A percentile compares a stretch with the other conserved stretches of the same genome.
phyloP scores from a whole-genome alignment of 2,888 invertebrate species.

The Xylocampa areola region DNA sequence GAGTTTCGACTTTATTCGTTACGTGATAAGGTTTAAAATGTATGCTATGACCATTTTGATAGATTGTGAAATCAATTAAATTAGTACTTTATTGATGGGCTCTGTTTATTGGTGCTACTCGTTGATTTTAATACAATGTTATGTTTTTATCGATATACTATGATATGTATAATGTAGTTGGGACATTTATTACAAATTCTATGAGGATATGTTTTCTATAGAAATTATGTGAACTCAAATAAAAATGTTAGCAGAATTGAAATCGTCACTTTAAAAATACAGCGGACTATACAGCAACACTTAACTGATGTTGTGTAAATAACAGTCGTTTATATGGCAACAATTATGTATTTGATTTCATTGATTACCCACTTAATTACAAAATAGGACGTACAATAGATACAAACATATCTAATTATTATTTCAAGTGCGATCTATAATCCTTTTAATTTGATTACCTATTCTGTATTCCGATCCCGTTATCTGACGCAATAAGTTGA shows the following conservation, averaged over 20 bases:
- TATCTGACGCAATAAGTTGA: conserved; percentile 49
- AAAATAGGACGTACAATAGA: conserved; percentile 53
- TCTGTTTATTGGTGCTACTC: conserved; percentile 65
- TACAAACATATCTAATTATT: conserved; percentile 52
- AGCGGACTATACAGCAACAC: conserved; percentile 19
- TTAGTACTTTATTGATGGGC: conserved; percentile 72
- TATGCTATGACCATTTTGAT: conserved; percentile 51
- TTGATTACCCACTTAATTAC: conserved; percentile 62
- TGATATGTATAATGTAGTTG: background rate
- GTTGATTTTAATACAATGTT: conserved; percentile 55
- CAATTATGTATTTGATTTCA: conserved; percentile 52
- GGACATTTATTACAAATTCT: conserved; percentile 19
- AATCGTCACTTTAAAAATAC: conserved; percentile 37
- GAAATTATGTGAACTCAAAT: conserved; percentile 16
- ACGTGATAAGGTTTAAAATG: conserved; percentile 24
- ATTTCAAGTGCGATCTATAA: conserved; percentile 58
- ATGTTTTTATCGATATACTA: conserved; percentile 45
- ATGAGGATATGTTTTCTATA: background rate
- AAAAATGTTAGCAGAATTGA: too few relatives aligned
- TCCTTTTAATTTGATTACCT: conserved; percentile 56
- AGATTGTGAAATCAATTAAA: conserved; percentile 81
- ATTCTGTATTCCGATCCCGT: conserved; percentile 58
- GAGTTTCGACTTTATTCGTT: conserved; percentile 54
- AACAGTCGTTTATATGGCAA: conserved; percentile 45
- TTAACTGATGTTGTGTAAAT: conserved; percentile 47